Percentiles rank a stretch among this genome's conserved stretches.
Evolutionary conservation across 1,140 invertebrate genomes (phyloP).

Genomic region (Cydia splendana): DNA sequence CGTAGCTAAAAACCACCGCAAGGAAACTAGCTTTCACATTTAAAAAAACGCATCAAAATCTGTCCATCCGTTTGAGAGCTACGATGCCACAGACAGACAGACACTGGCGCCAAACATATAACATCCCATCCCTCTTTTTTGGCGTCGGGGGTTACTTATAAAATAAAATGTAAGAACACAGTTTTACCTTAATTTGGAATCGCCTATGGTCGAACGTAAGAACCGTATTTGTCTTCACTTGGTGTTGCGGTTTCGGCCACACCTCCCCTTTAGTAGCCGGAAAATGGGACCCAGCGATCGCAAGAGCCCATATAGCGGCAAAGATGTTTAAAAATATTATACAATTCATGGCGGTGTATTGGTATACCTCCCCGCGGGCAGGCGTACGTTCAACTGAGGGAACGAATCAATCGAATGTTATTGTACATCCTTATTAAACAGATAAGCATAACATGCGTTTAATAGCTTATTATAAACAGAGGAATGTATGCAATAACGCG

Average conservation of each 20-base stretch:
- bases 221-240: slow-evolving; percentile 57
- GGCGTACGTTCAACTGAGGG: background rate
- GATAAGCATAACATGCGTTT: slow-evolving; percentile 22
- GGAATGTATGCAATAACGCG: slow-evolving; percentile 8
- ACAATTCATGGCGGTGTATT: slow-evolving; percentile 42
- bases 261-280: slow-evolving; percentile 77
- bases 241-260: slow-evolving; percentile 80
- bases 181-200: slow-evolving; percentile 74
- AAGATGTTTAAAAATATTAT: slow-evolving; percentile 42
- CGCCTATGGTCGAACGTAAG: slow-evolving; percentile 59
- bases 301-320: slow-evolving; percentile 38
- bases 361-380: too few relatives aligned
- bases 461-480: slow-evolving; percentile 9
- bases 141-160: too few relatives aligned
- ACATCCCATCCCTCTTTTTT: too few relatives aligned
- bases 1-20: too few relatives aligned
- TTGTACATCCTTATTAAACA: slow-evolving; percentile 7
- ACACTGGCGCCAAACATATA: too few relatives aligned
- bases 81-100: too few relatives aligned
- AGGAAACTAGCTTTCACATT: too few relatives aligned
- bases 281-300: slow-evolving; percentile 60
- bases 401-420: slow-evolving; percentile 16
- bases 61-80: too few relatives aligned
- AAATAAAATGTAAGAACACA: slow-evolving; percentile 18
- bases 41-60: too few relatives aligned